Evolutionary conservation across 2,888 invertebrate species (phyloP), one percentile per base, ranked within the genome.

Genomic region (Cryptus armator): DNA sequence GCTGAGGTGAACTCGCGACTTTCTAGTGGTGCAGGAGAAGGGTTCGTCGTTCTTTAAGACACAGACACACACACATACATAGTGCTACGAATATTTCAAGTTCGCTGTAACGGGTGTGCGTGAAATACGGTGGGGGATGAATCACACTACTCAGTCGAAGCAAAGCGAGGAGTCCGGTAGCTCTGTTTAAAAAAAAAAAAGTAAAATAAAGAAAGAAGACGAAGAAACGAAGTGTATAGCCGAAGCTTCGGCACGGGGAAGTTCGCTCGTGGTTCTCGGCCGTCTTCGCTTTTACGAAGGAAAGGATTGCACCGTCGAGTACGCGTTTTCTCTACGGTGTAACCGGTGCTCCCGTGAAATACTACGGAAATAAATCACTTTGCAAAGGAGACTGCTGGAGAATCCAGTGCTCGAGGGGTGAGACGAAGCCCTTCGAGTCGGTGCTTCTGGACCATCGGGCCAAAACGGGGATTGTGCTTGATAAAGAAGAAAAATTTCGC

Each of bases 281-380:
- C 5, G 37, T 53, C 53, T 67, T 48, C 67, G 80, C 80, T 81
- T 62, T 29, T 24, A 9, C 72, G 84, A 12, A 74, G 81, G 79
- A 82, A 85, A 82, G 85, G 82, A 79, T 82, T 79, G 82, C 82
- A 66, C 66, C 10, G 79, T 70, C 70, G 79, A 79, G 85, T 72
- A 76, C 82, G 75, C 81, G 53, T 75, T 81, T 79, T 77, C 32
- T 82, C 29, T 75, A 75, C 72, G 76, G 81, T 82, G 82, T 72
- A 82, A 82, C 82, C 66, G 82, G 82, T 82, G 82, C 37, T 5
- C 79, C 76, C 48, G 82, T 85, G 85, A 85, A 85, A 85, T 85
- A 85, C 79, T 53, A 56, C 51, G 66, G 75, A 82, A 83, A 85
- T 85, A 85, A 85, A 85, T 85, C 85, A 85, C 82, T 79, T 85